Percentiles rank a stretch among this genome's conserved stretches.
Evolutionary conservation across 2,888 invertebrate species (phyloP).

Genomic region (Orchestes rusci): DNA sequence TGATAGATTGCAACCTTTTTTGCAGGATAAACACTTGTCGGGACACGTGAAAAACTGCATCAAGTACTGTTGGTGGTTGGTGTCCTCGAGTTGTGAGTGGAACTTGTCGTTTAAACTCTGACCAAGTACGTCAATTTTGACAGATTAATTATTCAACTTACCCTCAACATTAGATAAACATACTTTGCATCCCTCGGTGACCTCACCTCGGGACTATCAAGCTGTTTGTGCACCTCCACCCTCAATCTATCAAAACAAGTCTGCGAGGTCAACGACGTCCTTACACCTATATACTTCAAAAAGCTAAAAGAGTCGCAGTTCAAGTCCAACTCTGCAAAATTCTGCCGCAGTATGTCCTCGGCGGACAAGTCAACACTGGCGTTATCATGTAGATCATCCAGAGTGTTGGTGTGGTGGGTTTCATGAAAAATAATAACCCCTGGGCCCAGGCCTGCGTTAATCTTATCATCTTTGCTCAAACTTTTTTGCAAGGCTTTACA

Average conservation of each 20-base stretch:
- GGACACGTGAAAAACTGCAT: conserved; percentile 75
- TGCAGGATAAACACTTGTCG: conserved; percentile 63
- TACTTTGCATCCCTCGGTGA: conserved; percentile 60
- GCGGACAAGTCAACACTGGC: conserved; percentile 51
- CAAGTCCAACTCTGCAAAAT: conserved; percentile 55
- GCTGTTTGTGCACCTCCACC: conserved; percentile 52
- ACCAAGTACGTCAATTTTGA: conserved; percentile 9
- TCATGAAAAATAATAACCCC: conserved; percentile 75
- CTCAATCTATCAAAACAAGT: conserved; percentile 58
- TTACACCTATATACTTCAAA: conserved; percentile 59
- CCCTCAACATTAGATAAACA: conserved; percentile 61
- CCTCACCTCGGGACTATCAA: conserved; percentile 63
- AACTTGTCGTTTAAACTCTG: conserved; percentile 68
- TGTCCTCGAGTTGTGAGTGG: conserved; percentile 57
- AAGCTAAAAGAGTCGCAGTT: conserved; percentile 67
- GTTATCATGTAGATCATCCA: conserved; percentile 53
- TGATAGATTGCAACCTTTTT: conserved; percentile 53
- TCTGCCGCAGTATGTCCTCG: conserved; percentile 54
- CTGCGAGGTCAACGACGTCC: conserved; percentile 43
- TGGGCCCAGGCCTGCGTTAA: conserved; percentile 50
- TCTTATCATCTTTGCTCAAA: conserved; percentile 27
- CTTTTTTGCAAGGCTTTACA: conserved; percentile 48
- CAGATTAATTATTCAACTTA: conserved; percentile 32
- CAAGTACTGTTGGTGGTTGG: conserved; percentile 59
- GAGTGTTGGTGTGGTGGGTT: conserved; percentile 62